Conservation (phyloP, 2,888 invertebrate genomes). For the Microctonus brassicae region DNA sequence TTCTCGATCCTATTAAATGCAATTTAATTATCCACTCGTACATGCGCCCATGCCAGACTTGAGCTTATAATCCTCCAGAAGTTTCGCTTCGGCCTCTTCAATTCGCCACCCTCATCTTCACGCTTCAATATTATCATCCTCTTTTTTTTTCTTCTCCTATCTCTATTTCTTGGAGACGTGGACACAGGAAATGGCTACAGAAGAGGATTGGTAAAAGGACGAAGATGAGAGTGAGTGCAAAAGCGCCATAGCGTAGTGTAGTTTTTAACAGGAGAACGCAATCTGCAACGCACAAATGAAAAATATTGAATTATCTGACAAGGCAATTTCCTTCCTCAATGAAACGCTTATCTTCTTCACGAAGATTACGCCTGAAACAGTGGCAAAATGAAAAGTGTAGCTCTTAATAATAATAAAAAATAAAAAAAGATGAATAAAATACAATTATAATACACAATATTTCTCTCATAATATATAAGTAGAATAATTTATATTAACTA, state of each 20-base stretch:
- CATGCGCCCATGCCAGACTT: background rate
- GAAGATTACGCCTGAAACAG: conserved; percentile 12
- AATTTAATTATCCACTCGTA: background rate
- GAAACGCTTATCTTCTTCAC: conserved; percentile 24
- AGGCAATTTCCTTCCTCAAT: conserved; percentile 33
- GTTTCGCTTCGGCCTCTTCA: background rate
- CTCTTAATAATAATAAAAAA: background rate
- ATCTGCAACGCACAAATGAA: conserved; percentile 28
- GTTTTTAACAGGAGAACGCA: conserved; percentile 30
- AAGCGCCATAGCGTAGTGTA: background rate
- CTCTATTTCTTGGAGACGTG: conserved; percentile 10
- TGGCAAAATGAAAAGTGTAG: conserved; percentile 17
- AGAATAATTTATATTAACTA: too few relatives aligned
- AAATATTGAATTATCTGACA: conserved; percentile 29
- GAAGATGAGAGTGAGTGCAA: background rate
- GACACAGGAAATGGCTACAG: background rate
- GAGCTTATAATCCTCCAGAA: background rate
- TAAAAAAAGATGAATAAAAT: background rate
- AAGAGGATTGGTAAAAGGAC: background rate
- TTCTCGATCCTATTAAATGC: background rate
- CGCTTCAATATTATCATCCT: background rate
- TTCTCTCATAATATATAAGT: too few relatives aligned
- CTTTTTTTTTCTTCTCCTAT: background rate
- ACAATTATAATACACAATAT: background rate
- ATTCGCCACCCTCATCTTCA: background rate